Percentiles rank a stretch among this genome's conserved stretches.
Conservation (phyloP, 2,797 vertebrate species). For the Ctenochaetus hawaiiensis region DNA sequence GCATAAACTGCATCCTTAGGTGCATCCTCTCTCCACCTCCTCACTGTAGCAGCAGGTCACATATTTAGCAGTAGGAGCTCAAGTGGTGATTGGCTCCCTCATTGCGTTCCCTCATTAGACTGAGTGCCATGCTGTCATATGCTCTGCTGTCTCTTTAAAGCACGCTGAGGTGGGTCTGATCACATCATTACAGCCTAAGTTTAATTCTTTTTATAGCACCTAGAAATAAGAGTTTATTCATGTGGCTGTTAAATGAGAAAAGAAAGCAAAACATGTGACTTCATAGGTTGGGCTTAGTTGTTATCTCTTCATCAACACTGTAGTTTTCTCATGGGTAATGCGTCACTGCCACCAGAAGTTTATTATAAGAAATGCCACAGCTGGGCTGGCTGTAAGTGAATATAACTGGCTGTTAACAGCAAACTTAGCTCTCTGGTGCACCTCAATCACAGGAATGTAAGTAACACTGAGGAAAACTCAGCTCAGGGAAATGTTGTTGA, state of each 20-base stretch:
- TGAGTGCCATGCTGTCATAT: neutral
- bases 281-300: neutral
- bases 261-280: neutral
- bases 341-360: constrained; percentile 25
- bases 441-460: constrained; percentile 11
- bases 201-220: neutral
- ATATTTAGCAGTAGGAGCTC: neutral
- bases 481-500: constrained; percentile 19
- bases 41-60: neutral
- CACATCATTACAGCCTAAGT: constrained; percentile 1
- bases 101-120: neutral
- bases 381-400: constrained; percentile 35
- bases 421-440: constrained; percentile 22
- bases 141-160: constrained; percentile 18
- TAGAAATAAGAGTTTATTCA: constrained; percentile 8
- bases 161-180: neutral
- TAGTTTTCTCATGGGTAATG: neutral
- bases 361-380: constrained; percentile 38
- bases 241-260: constrained; percentile 1
- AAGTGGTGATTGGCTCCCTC: neutral
- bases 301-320: constrained; percentile 13
- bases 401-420: constrained; percentile 48
- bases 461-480: constrained; percentile 13
- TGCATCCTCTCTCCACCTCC: neutral
- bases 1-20: neutral